A percentile compares a stretch with the other conserved stretches of the same genome.
These are phyloP conservation scores for Pituophis catenifer DNA, from an alignment of 2,113 vertebrate genomes.

Conservation along the genomic window DNA sequence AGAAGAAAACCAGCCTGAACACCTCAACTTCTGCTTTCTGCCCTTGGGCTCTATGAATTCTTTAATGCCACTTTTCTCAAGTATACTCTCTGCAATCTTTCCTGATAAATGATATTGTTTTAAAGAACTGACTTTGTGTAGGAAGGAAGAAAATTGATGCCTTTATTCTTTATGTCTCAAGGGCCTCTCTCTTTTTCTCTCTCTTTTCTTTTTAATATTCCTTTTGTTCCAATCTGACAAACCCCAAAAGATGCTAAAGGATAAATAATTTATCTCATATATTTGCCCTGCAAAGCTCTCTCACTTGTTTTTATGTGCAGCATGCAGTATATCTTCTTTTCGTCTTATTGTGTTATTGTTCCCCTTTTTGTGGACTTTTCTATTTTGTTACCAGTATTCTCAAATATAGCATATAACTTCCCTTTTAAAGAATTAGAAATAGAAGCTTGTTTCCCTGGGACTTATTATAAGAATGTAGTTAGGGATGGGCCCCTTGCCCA, in stretches of 20 bases:
- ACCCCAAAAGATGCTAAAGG: slow-evolving; percentile 16
- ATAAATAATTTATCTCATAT: not conserved
- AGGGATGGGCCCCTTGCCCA: not conserved
- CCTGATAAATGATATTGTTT: slow-evolving; percentile 20
- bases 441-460: slow-evolving; percentile 20
- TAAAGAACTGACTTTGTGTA: not conserved
- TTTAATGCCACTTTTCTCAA: slow-evolving; percentile 23
- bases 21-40: slow-evolving; percentile 1
- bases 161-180: slow-evolving; percentile 11
- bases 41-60: slow-evolving; percentile 11
- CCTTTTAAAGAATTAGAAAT: slow-evolving; percentile 6
- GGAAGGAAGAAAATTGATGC: not conserved
- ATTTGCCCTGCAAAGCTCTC: not conserved
- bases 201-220: not conserved
- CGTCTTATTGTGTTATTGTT: not conserved
- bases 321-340: slow-evolving; percentile 5
- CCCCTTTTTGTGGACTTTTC: not conserved
- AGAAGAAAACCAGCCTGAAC: not conserved
- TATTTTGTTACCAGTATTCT: slow-evolving; percentile 13
- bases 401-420: not conserved
- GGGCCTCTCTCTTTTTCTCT: not conserved
- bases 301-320: slow-evolving; percentile 17
- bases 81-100: slow-evolving; percentile 4
- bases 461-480: slow-evolving; percentile 22
- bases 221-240: slow-evolving; percentile 12